Base-by-base conservation (phyloP, 2,113 vertebrate genomes). In the Macheiramphus alcinus region DNA sequence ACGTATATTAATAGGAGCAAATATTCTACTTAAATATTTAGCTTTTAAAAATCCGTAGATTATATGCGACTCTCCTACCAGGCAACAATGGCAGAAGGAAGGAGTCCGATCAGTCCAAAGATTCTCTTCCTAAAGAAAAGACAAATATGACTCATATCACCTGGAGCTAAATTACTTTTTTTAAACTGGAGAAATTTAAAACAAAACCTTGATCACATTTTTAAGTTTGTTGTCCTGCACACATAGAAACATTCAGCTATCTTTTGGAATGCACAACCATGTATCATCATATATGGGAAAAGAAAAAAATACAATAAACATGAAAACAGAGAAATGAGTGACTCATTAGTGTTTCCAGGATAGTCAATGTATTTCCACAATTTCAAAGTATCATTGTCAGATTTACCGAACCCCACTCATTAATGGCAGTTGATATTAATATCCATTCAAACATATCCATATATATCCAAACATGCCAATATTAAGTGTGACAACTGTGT, bases 91-190 rank as follows among this genome's bases (percentile, higher is more conserved):
- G 52, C 73, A 83, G 92, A 91, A 82, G 15, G 43, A 90, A 85
- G 83, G 26, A 95, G 58, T 93, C 81, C 76, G 17, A 80, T 80
- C 58, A 80, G 43, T 62, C 66, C 70, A 71, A 87, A 34, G 13
- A 72, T 80, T 85, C 70, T 91, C 70, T 94, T 91, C 66, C 62
- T 88, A 86, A 94, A 91, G 62, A 53, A 89, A 93, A 96, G 36
- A 80, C 31, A 96, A 90, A 79, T 40, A 91, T 45, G 25, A 76
- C 38, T 85, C 8, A 58, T 73, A 36, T 78, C 80, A n/a, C 45
- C 34, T 62, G 42, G 34, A 93, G 56, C 8, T 45, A 61, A 81
- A 40, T 45, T 79, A 52, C 21, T 52, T 76, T 85, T 45, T 71
- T 63, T 48, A 47, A 84, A n/a, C 43, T 56, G 40, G n/a, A 84